Percentiles rank a stretch among this genome's conserved stretches.
Evolutionary conservation across 2,797 vertebrate genomes (phyloP).

Genomic region (Gallirallus australis): DNA sequence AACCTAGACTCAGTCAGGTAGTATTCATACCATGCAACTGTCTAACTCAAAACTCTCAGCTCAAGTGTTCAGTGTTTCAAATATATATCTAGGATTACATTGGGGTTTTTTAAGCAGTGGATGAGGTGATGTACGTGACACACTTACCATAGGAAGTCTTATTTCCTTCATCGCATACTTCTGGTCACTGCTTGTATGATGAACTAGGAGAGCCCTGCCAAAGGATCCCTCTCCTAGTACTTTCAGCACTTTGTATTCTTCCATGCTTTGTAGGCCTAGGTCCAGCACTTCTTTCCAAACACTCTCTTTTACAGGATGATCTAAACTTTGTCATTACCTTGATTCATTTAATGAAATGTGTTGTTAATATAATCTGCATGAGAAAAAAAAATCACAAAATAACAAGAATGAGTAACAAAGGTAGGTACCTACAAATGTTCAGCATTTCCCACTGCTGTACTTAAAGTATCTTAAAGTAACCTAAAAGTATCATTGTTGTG

Average conservation of each 20-base stretch:
- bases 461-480: too few species aligned
- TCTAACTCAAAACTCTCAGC: background rate
- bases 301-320: background rate
- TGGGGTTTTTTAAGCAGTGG: background rate
- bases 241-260: constrained; percentile 81
- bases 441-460: background rate
- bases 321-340: background rate
- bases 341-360: background rate
- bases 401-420: background rate
- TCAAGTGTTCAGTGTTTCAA: background rate
- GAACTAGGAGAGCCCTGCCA: constrained; percentile 87
- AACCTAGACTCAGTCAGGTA: background rate
- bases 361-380: background rate
- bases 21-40: background rate
- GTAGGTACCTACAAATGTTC: background rate
- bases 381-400: background rate
- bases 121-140: background rate
- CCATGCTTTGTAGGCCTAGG: constrained; percentile 77
- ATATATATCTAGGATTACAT: background rate
- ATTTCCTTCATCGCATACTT: constrained; percentile 91
- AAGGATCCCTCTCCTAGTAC: constrained; percentile 91
- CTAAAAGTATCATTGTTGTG: too few species aligned
- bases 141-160: constrained; percentile 87
- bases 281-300: background rate
- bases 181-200: constrained; percentile 64